Evolutionary conservation across 1,140 invertebrate species (phyloP).

Genomic region (Drosophila neocordata): DNA sequence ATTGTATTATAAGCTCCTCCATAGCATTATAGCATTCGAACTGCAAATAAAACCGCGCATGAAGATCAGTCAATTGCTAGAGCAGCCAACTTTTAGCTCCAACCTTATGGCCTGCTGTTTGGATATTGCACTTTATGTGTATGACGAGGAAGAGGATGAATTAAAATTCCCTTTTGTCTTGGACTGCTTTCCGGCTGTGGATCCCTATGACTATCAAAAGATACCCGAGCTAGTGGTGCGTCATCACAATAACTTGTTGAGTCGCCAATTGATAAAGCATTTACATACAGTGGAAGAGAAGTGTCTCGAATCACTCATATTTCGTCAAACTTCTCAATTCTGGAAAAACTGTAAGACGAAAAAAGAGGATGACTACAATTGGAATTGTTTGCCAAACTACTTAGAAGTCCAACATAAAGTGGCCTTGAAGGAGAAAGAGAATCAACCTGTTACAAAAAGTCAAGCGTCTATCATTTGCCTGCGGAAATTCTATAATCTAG

Average conservation of each 20-base stretch:
- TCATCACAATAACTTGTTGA: conserved; percentile 92
- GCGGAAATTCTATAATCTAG: conserved; percentile 94
- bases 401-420: conserved; percentile 84
- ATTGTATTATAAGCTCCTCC: conserved; percentile 94
- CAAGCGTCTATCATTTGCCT: conserved; percentile 41
- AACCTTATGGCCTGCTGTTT: conserved; percentile 95
- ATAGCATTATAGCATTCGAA: conserved; percentile 92
- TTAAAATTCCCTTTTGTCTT: conserved; percentile 95
- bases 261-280: conserved; percentile 96
- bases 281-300: conserved; percentile 96
- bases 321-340: conserved; percentile 93
- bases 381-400: conserved; percentile 85
- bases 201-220: conserved; percentile 96
- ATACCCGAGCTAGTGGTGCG: conserved; percentile 96
- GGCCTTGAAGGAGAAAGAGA: conserved; percentile 68
- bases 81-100: conserved; percentile 89
- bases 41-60: conserved; percentile 86
- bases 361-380: conserved; percentile 16
- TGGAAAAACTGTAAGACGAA: conserved; percentile 87
- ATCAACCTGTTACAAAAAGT: not conserved
- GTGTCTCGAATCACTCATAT: conserved; percentile 96
- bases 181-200: conserved; percentile 88
- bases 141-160: conserved; percentile 86
- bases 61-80: conserved; percentile 86
- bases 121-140: conserved; percentile 95